phyloP scores from a whole-genome alignment of 1,140 invertebrate genomes.

The Adoxophyes honmai region DNA sequence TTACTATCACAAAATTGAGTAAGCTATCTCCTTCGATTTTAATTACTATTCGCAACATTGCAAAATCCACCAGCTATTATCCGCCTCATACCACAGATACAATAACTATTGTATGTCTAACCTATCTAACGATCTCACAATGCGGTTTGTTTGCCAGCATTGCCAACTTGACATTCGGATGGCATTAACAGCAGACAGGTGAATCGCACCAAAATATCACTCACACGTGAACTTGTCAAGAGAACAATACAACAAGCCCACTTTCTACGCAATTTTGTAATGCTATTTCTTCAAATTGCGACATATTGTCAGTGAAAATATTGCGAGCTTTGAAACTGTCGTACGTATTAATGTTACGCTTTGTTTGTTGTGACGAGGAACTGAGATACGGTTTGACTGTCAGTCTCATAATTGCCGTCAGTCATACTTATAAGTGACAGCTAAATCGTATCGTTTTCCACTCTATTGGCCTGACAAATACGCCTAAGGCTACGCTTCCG shows the following conservation, averaged over 20 bases:
- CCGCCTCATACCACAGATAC: slow-evolving; percentile 2
- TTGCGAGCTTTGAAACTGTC: not conserved
- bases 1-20: too few species aligned
- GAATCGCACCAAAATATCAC: slow-evolving; percentile 41
- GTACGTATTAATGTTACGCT: not conserved
- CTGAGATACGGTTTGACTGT: slow-evolving; percentile 1
- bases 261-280: slow-evolving; percentile 38
- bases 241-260: slow-evolving; percentile 37
- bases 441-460: slow-evolving; percentile 11
- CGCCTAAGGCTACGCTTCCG: slow-evolving; percentile 1
- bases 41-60: too few species aligned
- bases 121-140: slow-evolving; percentile 11
- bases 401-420: slow-evolving; percentile 1
- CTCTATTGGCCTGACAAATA: not conserved
- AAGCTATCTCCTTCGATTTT: too few species aligned
- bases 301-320: not conserved
- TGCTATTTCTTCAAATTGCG: slow-evolving; percentile 20
- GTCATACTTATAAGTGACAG: slow-evolving; percentile 3
- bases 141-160: slow-evolving; percentile 19
- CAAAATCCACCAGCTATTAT: slow-evolving; percentile 6
- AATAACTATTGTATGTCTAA: slow-evolving; percentile 6
- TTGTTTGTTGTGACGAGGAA: not conserved
- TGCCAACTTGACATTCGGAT: slow-evolving; percentile 34
- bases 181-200: slow-evolving; percentile 47
- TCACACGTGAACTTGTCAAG: slow-evolving; percentile 31